Evolutionary conservation across 2,797 vertebrate genomes (phyloP).

Genomic region (Diceros bicornis): DNA sequence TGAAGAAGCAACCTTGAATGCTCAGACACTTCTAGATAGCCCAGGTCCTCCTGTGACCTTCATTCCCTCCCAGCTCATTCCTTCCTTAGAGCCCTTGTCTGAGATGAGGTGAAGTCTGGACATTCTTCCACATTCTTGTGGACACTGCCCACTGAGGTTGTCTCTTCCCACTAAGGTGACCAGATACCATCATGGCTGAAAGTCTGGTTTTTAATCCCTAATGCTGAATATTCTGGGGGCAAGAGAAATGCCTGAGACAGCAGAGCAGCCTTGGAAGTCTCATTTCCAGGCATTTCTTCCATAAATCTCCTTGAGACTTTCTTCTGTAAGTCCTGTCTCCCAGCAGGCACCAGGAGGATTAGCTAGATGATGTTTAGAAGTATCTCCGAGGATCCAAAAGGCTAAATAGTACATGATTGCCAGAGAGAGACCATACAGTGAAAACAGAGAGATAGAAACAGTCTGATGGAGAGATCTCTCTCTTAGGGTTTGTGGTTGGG

Average conservation of each 20-base stretch:
- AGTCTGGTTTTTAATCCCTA: background rate
- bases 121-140: background rate
- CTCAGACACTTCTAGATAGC: rapidly evolving
- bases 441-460: background rate
- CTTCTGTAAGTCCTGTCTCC: background rate
- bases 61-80: no score
- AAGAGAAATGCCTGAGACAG: no score
- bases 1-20: background rate
- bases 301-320: background rate
- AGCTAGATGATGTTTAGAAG: slow-evolving; percentile 2
- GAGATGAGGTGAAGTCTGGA: background rate
- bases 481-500: background rate
- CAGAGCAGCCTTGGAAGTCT: background rate
- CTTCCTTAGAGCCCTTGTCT: background rate
- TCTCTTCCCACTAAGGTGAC: background rate
- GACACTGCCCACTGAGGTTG: background rate
- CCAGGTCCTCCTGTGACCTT: background rate
- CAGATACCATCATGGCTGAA: background rate
- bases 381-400: background rate
- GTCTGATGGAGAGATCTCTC: background rate
- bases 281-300: background rate
- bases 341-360: background rate
- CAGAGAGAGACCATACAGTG: background rate
- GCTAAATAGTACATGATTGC: background rate
- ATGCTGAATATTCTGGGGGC: background rate